Conservation (phyloP, 2,113 vertebrate genomes). For the Trochalopteron elliotii region DNA sequence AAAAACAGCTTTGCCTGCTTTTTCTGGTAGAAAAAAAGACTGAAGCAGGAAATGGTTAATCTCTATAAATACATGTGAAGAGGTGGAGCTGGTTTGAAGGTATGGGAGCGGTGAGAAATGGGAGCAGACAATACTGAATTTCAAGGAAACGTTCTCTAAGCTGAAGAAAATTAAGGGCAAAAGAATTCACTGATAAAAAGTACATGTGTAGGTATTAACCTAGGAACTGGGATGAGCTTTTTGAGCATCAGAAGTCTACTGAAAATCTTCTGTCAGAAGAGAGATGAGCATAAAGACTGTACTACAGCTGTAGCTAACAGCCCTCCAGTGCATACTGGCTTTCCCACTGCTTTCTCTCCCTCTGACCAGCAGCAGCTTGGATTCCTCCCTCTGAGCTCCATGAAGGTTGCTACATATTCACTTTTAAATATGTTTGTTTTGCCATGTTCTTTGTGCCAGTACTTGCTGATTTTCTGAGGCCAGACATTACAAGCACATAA, state of each 20-base stretch:
- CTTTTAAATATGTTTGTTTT: background rate
- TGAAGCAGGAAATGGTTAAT: background rate
- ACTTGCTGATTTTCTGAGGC: slow-evolving; percentile 2
- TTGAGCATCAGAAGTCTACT: background rate
- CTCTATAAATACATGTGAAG: background rate
- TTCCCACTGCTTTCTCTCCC: background rate
- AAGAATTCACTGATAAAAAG: background rate
- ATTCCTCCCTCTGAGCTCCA: background rate
- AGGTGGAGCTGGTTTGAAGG: background rate
- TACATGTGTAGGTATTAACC: background rate
- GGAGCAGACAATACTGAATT: background rate
- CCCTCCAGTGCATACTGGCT: background rate
- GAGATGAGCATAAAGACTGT: background rate
- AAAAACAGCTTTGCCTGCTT: background rate
- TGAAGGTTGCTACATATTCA: background rate
- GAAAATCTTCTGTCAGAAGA: background rate
- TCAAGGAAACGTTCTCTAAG: background rate
- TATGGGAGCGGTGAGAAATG: background rate
- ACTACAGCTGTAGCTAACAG: background rate
- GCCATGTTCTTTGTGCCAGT: slow-evolving; percentile 3
- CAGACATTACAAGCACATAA: slow-evolving; percentile 42
- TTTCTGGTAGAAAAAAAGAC: background rate
- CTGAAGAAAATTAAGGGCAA: background rate
- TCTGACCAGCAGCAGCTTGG: background rate
- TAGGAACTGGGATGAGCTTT: background rate